These are phyloP conservation scores for Hyperoodon ampullatus DNA, from an alignment of 2,113 vertebrate genomes.

Conservation along the genomic window DNA sequence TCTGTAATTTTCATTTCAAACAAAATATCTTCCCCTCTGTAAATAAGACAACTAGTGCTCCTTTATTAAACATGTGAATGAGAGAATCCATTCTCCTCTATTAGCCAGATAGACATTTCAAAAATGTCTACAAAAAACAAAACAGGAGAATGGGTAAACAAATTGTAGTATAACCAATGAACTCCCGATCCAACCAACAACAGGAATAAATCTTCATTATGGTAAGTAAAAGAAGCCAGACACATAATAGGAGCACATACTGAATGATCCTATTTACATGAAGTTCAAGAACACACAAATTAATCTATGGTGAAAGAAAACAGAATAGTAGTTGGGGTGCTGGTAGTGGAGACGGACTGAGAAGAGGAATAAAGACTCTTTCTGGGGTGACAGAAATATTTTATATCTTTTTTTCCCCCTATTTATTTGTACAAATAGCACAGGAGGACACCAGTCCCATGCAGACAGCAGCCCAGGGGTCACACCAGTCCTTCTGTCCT, in stretches of 20 bases:
- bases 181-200: background rate
- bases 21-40: background rate
- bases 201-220: background rate
- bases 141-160: background rate
- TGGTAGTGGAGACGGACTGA: background rate
- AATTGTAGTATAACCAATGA: background rate
- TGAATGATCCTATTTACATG: background rate
- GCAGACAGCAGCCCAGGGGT: no score
- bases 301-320: background rate
- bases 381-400: background rate
- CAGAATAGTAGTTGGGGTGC: background rate
- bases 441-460: no score
- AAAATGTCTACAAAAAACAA: background rate
- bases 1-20: background rate
- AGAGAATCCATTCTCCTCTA: background rate
- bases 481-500: no score
- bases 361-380: background rate
- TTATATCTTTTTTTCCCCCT: background rate
- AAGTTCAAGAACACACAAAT: background rate
- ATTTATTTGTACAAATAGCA: no score
- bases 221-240: background rate
- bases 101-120: background rate
- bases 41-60: background rate
- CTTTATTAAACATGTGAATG: background rate
- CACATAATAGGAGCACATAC: background rate